Conservation (phyloP, 2,113 vertebrate species). For the Rhodinocichla rosea region DNA sequence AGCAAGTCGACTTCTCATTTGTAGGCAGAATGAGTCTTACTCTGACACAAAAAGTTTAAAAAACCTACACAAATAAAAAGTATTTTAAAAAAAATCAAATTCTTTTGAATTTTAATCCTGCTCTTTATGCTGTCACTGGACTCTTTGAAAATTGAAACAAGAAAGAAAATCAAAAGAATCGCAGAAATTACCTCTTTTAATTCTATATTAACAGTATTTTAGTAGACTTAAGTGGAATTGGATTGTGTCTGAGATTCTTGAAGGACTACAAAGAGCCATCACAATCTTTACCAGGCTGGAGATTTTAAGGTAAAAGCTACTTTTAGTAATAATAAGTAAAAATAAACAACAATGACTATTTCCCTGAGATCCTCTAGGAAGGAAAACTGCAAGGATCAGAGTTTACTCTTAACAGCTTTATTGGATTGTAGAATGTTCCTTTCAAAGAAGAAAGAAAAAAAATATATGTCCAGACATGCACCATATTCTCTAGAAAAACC, state of each 20-base stretch:
- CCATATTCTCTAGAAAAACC: neutral
- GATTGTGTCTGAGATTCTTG: neutral
- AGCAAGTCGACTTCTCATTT: neutral
- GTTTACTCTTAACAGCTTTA: neutral
- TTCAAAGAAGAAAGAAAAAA: neutral
- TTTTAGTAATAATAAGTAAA: neutral
- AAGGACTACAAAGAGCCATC: neutral
- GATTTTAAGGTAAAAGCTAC: neutral
- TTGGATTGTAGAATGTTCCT: neutral
- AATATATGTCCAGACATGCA: neutral
- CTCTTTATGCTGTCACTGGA: neutral
- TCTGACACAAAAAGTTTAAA: neutral
- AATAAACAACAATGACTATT: neutral
- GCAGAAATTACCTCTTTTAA: neutral
- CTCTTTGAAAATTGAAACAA: neutral
- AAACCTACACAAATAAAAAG: neutral
- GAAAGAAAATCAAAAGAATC: neutral
- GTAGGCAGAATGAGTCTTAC: neutral
- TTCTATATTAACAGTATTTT: neutral
- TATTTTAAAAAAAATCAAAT: neutral
- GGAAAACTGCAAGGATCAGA: neutral
- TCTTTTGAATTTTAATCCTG: neutral
- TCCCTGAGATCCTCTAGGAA: neutral
- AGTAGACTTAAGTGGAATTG: neutral
- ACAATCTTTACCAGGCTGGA: neutral